phyloP scores from a whole-genome alignment of 2,113 vertebrate genomes.

The Pandion haliaetus region DNA sequence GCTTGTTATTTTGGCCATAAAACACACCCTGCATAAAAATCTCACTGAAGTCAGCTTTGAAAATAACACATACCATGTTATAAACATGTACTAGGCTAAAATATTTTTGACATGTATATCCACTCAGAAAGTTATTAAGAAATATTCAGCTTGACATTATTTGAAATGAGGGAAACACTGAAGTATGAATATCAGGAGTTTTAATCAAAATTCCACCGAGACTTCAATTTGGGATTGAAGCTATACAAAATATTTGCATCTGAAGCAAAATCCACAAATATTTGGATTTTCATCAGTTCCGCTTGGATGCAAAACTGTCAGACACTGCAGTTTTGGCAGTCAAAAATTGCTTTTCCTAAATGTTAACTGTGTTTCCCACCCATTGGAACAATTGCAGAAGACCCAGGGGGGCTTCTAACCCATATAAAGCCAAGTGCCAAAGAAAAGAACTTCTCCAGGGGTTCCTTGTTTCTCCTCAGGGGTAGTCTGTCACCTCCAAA shows the following conservation, averaged over 20 bases:
- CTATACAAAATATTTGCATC: slow-evolving; percentile 58
- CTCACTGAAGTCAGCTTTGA: neutral
- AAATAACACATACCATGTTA: neutral
- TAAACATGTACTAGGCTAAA: neutral
- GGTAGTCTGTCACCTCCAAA: slow-evolving; percentile 61
- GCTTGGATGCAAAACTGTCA: slow-evolving; percentile 62
- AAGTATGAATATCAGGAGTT: slow-evolving; percentile 34
- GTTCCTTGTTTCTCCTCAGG: slow-evolving; percentile 64
- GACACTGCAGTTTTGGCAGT: slow-evolving; percentile 60
- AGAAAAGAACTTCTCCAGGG: slow-evolving; percentile 60
- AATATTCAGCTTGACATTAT: slow-evolving; percentile 16
- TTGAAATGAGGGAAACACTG: slow-evolving; percentile 37
- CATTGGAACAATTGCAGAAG: slow-evolving; percentile 63
- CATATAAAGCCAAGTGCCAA: slow-evolving; percentile 16
- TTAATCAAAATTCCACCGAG: slow-evolving; percentile 44
- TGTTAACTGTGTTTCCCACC: slow-evolving; percentile 67
- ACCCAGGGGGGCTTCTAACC: slow-evolving; percentile 52
- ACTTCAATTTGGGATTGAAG: slow-evolving; percentile 10
- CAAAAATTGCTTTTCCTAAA: slow-evolving; percentile 59
- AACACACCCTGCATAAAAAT: slow-evolving; percentile 7
- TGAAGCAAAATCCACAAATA: slow-evolving; percentile 60
- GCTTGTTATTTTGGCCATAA: neutral
- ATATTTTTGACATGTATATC: slow-evolving; percentile 10
- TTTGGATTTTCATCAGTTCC: slow-evolving; percentile 69
- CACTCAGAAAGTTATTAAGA: neutral